These are phyloP conservation scores for Antheraea yamamai DNA, from an alignment of 2,888 invertebrate species.

Conservation along the genomic window DNA sequence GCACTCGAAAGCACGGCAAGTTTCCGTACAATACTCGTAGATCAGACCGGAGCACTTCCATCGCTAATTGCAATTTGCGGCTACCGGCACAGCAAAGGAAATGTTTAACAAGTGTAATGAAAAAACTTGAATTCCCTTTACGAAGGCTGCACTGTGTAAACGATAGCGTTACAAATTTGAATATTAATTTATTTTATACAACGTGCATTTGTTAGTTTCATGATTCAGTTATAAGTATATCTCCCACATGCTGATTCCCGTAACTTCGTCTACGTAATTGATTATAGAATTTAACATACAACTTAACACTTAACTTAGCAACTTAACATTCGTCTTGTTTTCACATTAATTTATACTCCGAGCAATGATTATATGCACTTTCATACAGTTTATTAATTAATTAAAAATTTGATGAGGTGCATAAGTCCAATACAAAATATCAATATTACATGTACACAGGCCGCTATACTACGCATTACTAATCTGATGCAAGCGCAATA, in stretches of 20 bases:
- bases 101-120: constrained; percentile 39
- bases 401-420: no score
- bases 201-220: not conserved
- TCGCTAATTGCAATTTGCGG: constrained; percentile 26
- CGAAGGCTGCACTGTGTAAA: constrained; percentile 31
- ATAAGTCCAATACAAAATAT: no score
- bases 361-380: no score
- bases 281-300: no score
- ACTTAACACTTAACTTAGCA: no score
- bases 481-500: no score
- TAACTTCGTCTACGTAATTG: no score
- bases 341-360: no score
- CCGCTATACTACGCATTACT: no score
- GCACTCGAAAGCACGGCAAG: constrained; percentile 21
- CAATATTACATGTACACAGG: no score
- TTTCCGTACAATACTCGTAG: constrained; percentile 17
- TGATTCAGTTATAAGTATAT: not conserved
- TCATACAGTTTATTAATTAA: no score
- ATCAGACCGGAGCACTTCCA: constrained; percentile 25
- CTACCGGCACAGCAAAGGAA: constrained; percentile 29
- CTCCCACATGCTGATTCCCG: not conserved
- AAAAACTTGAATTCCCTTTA: constrained; percentile 43
- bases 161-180: constrained; percentile 30
- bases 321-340: no score
- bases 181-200: constrained; percentile 17